A percentile compares a stretch with the other conserved stretches of the same genome.
phyloP scores from a whole-genome alignment of 2,113 vertebrate species.

The Thunnus maccoyii region DNA sequence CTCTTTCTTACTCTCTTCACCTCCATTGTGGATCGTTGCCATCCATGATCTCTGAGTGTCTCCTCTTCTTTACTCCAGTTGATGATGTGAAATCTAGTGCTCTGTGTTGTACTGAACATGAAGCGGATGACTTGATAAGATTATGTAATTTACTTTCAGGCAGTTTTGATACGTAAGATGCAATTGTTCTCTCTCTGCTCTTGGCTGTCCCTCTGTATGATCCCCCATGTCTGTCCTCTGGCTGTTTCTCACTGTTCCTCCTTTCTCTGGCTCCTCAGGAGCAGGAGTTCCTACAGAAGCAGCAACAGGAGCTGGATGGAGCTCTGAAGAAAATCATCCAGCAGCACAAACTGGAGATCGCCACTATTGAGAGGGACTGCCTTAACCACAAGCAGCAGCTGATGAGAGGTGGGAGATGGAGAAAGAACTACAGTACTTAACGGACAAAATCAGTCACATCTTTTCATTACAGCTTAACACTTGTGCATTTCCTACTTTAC shows the following conservation, averaged over 20 bases:
- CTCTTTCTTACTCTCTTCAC: constrained; percentile 52
- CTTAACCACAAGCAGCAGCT: constrained; percentile 98
- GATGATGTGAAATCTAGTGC: constrained; percentile 68
- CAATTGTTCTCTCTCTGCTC: constrained; percentile 29
- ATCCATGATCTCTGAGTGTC: constrained; percentile 78
- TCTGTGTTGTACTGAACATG: constrained; percentile 62
- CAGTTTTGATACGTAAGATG: constrained; percentile 6
- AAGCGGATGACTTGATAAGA: constrained; percentile 47
- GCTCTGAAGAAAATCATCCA: constrained; percentile 99
- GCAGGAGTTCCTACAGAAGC: constrained; percentile 98
- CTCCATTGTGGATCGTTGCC: constrained; percentile 72
- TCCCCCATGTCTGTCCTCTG: not conserved
- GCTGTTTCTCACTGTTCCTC: constrained; percentile 22
- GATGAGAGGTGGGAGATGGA: constrained; percentile 90
- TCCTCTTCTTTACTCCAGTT: constrained; percentile 61
- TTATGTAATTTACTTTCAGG: constrained; percentile 11
- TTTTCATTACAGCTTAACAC: no score
- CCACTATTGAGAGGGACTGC: constrained; percentile 96
- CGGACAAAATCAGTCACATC: no score
- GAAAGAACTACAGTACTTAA: no score
- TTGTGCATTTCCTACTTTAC: not conserved
- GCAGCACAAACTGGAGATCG: constrained; percentile 96
- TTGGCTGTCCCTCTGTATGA: constrained; percentile 42
- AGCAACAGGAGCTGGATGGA: constrained; percentile 96
- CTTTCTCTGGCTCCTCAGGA: constrained; percentile 85